Evolutionary conservation across 2,113 vertebrate genomes (phyloP).

Genomic region (Brachyistius frenatus): DNA sequence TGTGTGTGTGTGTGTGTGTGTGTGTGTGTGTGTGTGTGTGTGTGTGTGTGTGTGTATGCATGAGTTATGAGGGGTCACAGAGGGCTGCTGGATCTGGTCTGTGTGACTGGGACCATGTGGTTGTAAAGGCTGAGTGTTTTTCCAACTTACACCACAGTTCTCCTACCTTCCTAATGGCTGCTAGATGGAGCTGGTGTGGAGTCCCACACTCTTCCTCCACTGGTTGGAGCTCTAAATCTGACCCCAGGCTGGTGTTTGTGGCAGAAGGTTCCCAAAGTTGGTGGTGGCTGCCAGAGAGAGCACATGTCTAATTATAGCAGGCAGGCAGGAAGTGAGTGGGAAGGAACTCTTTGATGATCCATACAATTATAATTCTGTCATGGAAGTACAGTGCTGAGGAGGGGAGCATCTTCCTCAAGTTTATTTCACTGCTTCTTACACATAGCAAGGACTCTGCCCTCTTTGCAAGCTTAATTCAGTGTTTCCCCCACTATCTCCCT

Average conservation of each 20-base stretch:
- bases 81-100: constrained; percentile 52
- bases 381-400: constrained; percentile 46
- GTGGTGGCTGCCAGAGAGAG: constrained; percentile 52
- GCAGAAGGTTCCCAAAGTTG: constrained; percentile 52
- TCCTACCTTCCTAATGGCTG: constrained; percentile 59
- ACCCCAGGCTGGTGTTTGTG: constrained; percentile 40
- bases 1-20: constrained; percentile 49
- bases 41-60: constrained; percentile 43
- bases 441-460: constrained; percentile 30
- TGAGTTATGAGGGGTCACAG: constrained; percentile 73
- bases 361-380: constrained; percentile 69
- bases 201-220: constrained; percentile 44
- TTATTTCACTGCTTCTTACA: constrained; percentile 28
- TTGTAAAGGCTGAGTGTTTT: constrained; percentile 64
- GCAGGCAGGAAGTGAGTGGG: constrained; percentile 72
- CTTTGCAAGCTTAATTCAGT: constrained; percentile 24
- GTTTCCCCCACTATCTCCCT: constrained; percentile 37
- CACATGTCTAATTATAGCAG: constrained; percentile 75
- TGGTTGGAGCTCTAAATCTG: constrained; percentile 50
- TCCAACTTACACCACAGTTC: constrained; percentile 50
- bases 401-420: constrained; percentile 21
- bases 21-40: constrained; percentile 35
- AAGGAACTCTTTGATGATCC: constrained; percentile 66
- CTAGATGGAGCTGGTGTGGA: constrained; percentile 36
- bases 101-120: constrained; percentile 68